A percentile compares a stretch with the other conserved stretches of the same genome.
phyloP scores from a whole-genome alignment of 2,888 invertebrate species.

The Capitulum mitella region DNA sequence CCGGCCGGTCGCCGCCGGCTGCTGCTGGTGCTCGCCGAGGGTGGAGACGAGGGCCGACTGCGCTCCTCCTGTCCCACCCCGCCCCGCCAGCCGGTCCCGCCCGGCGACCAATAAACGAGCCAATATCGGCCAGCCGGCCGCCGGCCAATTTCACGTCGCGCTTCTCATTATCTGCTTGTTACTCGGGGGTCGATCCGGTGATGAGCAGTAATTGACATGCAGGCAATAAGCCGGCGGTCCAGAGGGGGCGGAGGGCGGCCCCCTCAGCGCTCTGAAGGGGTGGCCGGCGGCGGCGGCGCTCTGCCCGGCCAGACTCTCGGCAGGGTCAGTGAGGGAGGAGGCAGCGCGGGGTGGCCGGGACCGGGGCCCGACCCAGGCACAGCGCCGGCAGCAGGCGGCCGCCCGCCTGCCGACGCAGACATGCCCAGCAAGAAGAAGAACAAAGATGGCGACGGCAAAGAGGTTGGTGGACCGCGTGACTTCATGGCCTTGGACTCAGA shows the following conservation, averaged over 20 bases:
- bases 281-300: slow-evolving; percentile 22
- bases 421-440: not conserved
- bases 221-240: not conserved
- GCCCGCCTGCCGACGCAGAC: not conserved
- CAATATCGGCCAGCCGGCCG: slow-evolving; percentile 4
- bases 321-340: not conserved
- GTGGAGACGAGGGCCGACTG: not conserved
- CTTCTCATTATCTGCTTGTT: slow-evolving; percentile 31
- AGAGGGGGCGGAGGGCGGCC: slow-evolving; percentile 9
- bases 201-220: slow-evolving; percentile 26
- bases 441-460: slow-evolving; percentile 2
- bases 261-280: slow-evolving; percentile 26
- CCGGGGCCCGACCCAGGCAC: not conserved
- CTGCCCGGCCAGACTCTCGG: slow-evolving; percentile 22
- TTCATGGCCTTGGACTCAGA: too few relatives aligned
- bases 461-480: not conserved
- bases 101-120: not conserved
- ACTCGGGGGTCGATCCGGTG: slow-evolving; percentile 29
- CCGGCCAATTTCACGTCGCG: too few relatives aligned
- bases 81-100: not conserved
- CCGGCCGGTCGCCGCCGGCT: not conserved
- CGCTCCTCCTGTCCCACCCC: not conserved
- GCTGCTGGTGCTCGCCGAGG: not conserved
- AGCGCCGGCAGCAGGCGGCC: not conserved
- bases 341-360: not conserved